Base-by-base conservation (phyloP, 2,113 vertebrate genomes). In the Trematomus loennbergii region DNA sequence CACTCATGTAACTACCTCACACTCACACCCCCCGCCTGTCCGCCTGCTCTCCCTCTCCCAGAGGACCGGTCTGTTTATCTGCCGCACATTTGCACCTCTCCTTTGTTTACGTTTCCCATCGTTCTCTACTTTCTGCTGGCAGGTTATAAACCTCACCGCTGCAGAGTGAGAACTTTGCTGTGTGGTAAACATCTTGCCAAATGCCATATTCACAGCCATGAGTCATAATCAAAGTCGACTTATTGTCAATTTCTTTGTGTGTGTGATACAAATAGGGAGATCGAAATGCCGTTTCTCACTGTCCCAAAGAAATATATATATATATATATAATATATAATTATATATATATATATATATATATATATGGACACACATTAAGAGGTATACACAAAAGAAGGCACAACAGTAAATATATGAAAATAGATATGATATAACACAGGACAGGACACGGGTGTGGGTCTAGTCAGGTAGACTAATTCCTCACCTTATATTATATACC, bases 51-150 rank as follows among this genome's bases (percentile, higher is more conserved):
- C 25, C 8, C 33, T 52, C 65, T 52, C 85, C 83, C 69, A 2
- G 40, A 60, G 63, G 63, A 67, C 46, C 13, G 3, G n/a, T 72
- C 43, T 84, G 88, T 92, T 89, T 87, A 84, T 89, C 62, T 72
- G 57, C 69, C 4, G 50, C 74, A 74, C 83, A 82, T 91, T 92
- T 86, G 43, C 82, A 90, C 71, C 81, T 90, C 78, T 61, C n/a
- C 59, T 78, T 62, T 88, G 79, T 88, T 91, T 87, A 81, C 66
- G 75, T 78, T 88, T 87, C 75, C 79, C 67, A 17, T 73, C 65
- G 17, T 85, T 40, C 79, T 86, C 72, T 10, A 25, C 81, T 81
- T 86, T 78, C 77, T 77, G 49, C 69, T 7, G 49, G 54, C 64
- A 79, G 81, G 72, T 72, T 75, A 33, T 50, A 72, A 88, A 80